phyloP scores from a whole-genome alignment of 2,888 invertebrate genomes.

The Trachelus tabidus region DNA sequence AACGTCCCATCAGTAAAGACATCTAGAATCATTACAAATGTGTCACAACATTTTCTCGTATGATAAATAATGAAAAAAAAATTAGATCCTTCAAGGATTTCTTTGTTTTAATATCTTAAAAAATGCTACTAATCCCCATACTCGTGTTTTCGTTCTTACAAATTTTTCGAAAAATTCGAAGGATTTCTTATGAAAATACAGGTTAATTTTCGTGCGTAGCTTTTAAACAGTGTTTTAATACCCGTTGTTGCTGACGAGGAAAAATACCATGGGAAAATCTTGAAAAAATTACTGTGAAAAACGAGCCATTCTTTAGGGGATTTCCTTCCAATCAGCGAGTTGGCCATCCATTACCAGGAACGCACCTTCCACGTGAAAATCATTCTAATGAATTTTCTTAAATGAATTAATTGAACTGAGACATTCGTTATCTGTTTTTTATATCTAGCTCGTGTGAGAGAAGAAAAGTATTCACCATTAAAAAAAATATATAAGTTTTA shows the following conservation, averaged over 20 bases:
- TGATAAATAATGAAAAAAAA: too few species aligned
- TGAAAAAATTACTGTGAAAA: not conserved
- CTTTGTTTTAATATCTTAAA: not conserved
- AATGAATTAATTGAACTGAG: not conserved
- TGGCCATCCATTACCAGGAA: not conserved
- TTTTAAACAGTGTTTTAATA: not conserved
- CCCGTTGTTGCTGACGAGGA: not conserved
- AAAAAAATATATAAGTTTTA: not conserved
- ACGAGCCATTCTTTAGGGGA: not conserved
- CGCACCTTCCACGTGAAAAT: not conserved
- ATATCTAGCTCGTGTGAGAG: not conserved
- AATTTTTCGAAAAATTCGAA: not conserved
- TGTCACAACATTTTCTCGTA: too few species aligned
- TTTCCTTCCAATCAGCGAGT: not conserved
- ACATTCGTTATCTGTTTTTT: not conserved
- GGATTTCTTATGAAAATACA: not conserved
- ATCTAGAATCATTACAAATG: not conserved
- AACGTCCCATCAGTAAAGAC: not conserved
- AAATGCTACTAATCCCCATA: not conserved
- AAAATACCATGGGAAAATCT: not conserved
- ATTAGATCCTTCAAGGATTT: not conserved
- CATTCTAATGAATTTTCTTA: not conserved
- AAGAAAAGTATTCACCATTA: not conserved
- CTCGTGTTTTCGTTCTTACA: not conserved
- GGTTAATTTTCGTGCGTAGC: not conserved